Base-by-base conservation (phyloP, 1,140 invertebrate species). In the Drosophila malerkotliana region DNA sequence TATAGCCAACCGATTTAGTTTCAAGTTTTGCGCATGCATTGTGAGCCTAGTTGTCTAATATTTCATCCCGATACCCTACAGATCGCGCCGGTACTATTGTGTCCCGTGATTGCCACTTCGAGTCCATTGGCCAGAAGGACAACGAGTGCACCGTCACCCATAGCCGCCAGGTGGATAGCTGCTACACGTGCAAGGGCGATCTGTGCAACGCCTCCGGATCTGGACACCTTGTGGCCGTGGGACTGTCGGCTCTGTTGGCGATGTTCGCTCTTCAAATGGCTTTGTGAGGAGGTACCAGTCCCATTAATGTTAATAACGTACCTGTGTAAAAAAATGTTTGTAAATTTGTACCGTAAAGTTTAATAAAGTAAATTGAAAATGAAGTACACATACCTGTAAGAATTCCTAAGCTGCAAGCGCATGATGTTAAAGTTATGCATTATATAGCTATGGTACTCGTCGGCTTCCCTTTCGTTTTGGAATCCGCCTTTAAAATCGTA, bases 131-230 rank as follows among this genome's bases (percentile, higher is more conserved):
- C n/a, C 73, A 90, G 47, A 89, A 91, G 67, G 57, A 81, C 2
- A 84, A 91, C 60, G 80, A 72, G 8, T 91, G 90, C 67, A 78
- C 68, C 6, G 83, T 91, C 9, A 74, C 80, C 8, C 83, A 91
- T 66, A 91, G 90, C 24, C 80, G 77, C 3, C 72, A 91, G 41
- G 83, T 91, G 49, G 79, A 91, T 5, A 82, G 56, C 39, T 93
- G 93, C 41, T 92, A 91, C 62, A 93, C 93, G 24, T 93, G 93
- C 66, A 93, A 93, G 48, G 92, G 93, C 39, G 93, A 93, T 57
- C 90, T 92, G 2, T 93, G 93, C 87, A 93, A 93, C 56, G 92
- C 93, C 5, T 92, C 93, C 4, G 84, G 92, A 0, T 88, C 92
- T 2, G 78, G 92, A 45, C 90, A 91, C 26, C 92, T 92, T n/a